Percentiles rank a stretch among this genome's conserved stretches.
These are phyloP conservation scores for Athene noctua DNA, from an alignment of 2,113 vertebrate genomes.

Conservation along the genomic window DNA sequence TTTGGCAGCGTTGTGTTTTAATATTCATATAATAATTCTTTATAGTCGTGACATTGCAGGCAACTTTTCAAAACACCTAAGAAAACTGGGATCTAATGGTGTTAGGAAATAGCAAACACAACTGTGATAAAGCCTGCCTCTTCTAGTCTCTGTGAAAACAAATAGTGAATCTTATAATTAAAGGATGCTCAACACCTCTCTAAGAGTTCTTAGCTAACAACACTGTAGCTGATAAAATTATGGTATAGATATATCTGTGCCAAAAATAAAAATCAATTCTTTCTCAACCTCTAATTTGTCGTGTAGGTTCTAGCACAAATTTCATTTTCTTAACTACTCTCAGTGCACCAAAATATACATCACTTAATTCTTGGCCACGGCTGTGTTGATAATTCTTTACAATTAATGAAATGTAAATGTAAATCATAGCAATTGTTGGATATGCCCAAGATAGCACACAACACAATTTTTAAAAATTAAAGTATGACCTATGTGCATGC, in stretches of 20 bases:
- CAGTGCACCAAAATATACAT: not conserved
- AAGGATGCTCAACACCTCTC: not conserved
- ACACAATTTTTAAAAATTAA: not conserved
- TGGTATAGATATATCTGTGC: not conserved
- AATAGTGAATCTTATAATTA: not conserved
- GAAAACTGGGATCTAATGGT: not conserved
- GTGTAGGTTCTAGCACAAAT: not conserved
- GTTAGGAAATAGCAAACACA: not conserved
- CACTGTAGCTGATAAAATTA: not conserved
- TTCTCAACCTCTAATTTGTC: constrained; percentile 3
- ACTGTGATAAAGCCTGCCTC: not conserved
- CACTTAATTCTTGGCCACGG: not conserved
- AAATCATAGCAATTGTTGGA: not conserved
- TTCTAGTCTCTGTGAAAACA: not conserved
- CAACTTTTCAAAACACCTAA: not conserved
- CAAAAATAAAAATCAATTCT: not conserved
- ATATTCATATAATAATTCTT: not conserved
- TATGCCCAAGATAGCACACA: not conserved
- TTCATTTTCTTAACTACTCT: constrained; percentile 12
- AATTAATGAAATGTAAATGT: not conserved
- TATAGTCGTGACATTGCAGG: not conserved
- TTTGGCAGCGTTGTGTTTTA: not conserved
- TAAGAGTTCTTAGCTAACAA: not conserved
- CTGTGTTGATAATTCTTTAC: not conserved
- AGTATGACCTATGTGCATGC: not conserved